Percentiles rank a stretch among this genome's conserved stretches.
Conservation (phyloP, 92 coral and sea anemone genomes). For the Siderastrea radians region DNA sequence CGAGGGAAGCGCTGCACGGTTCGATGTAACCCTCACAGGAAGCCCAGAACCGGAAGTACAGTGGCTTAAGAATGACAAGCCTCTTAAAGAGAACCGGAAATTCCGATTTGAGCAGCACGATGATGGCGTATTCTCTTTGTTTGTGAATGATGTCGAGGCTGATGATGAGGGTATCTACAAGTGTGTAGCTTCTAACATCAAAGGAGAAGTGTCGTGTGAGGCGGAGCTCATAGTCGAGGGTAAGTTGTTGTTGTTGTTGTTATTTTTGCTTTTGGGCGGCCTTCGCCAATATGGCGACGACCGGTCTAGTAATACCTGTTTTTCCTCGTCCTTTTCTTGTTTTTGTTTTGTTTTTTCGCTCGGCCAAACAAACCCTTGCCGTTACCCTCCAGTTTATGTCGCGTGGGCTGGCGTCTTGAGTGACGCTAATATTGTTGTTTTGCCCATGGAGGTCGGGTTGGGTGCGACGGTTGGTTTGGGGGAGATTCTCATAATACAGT, state of each 20-base stretch:
- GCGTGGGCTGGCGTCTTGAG: too few relatives aligned
- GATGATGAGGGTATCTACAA: slow-evolving; percentile 80
- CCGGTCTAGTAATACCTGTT: too few relatives aligned
- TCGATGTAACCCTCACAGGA: slow-evolving; percentile 84
- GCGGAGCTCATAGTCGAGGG: slow-evolving; percentile 79
- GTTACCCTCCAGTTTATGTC: too few relatives aligned
- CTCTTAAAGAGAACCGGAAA: slow-evolving; percentile 71
- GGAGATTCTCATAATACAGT: too few relatives aligned
- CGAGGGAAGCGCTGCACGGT: slow-evolving; percentile 91
- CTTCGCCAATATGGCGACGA: too few relatives aligned
- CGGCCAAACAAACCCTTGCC: too few relatives aligned
- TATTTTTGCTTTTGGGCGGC: background rate
- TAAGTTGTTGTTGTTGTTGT: slow-evolving; percentile 3
- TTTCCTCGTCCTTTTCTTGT: too few relatives aligned
- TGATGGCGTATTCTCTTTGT: slow-evolving; percentile 78
- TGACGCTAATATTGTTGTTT: too few relatives aligned
- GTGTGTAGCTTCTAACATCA: slow-evolving; percentile 77
- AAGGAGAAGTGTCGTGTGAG: slow-evolving; percentile 64
- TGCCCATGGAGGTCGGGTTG: too few relatives aligned
- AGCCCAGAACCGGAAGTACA: slow-evolving; percentile 88
- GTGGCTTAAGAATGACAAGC: slow-evolving; percentile 88
- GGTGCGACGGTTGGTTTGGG: too few relatives aligned
- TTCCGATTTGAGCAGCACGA: slow-evolving; percentile 70
- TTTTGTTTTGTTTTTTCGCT: too few relatives aligned
- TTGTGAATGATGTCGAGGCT: slow-evolving; percentile 70